Percentiles rank a stretch among this genome's conserved stretches.
phyloP scores from a whole-genome alignment of 2,113 vertebrate genomes.

The Meles meles region DNA sequence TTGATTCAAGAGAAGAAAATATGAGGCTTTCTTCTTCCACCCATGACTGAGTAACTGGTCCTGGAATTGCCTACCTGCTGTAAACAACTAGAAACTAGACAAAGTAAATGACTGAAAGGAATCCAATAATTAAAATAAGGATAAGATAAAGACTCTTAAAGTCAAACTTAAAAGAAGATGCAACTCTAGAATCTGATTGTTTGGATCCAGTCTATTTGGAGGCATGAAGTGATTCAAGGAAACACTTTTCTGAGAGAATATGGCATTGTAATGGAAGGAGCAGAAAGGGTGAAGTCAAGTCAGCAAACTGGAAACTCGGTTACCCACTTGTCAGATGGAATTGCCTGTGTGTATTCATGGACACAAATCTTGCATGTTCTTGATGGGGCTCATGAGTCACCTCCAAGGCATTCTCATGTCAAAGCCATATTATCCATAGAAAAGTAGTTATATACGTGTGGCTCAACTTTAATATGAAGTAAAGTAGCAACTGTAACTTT shows the following conservation, averaged over 20 bases:
- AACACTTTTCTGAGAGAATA: background rate
- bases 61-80: background rate
- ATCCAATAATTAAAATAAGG: background rate
- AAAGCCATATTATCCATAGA: background rate
- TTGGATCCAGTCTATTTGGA: background rate
- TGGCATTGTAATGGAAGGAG: background rate
- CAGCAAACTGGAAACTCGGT: background rate
- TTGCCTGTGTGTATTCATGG: background rate
- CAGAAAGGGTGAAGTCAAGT: background rate
- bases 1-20: background rate
- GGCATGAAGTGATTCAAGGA: background rate
- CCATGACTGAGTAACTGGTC: background rate
- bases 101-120: conserved; percentile 9
- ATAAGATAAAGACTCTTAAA: background rate
- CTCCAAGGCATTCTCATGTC: background rate
- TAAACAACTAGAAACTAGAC: background rate
- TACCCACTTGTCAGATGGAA: background rate
- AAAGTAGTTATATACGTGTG: background rate
- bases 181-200: background rate
- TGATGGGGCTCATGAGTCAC: background rate
- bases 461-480: background rate
- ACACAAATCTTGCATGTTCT: background rate
- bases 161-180: background rate
- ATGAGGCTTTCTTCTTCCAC: background rate
- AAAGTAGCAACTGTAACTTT: background rate